Evolutionary conservation across 2,888 invertebrate genomes (phyloP).

Genomic region (Ichneumon xanthorius): DNA sequence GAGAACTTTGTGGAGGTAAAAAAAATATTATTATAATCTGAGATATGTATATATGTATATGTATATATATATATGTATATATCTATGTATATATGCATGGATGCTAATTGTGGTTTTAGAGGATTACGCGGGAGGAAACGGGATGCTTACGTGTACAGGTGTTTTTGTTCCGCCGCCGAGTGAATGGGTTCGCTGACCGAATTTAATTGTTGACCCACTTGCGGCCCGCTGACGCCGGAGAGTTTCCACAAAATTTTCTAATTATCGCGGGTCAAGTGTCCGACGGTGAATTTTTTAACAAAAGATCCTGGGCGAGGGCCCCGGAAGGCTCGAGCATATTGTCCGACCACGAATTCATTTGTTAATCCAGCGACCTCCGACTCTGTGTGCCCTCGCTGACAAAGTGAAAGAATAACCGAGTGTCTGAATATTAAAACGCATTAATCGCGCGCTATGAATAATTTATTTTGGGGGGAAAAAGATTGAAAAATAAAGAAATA

Average conservation of each 20-base stretch:
- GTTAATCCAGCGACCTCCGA: constrained; percentile 16
- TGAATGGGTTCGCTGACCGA: constrained; percentile 44
- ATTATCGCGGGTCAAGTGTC: constrained; percentile 48
- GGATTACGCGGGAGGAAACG: not conserved
- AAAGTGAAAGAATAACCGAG: constrained; percentile 71
- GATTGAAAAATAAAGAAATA: not conserved
- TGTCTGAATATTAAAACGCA: constrained; percentile 74
- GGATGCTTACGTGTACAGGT: constrained; percentile 3
- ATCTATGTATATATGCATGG: too few species aligned
- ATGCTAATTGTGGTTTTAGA: too few species aligned
- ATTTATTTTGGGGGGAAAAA: constrained; percentile 68
- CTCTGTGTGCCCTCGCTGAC: constrained; percentile 24
- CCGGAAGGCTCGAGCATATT: not conserved
- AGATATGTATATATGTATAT: not conserved
- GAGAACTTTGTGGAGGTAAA: not conserved
- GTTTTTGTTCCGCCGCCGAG: constrained; percentile 3
- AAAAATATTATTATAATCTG: not conserved
- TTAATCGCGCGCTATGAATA: constrained; percentile 73
- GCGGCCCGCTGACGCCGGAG: not conserved
- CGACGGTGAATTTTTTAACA: not conserved
- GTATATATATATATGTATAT: not conserved
- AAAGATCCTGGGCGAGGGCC: not conserved
- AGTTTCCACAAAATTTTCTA: constrained; percentile 20
- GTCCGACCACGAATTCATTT: constrained; percentile 11
- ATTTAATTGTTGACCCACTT: constrained; percentile 44